Conservation (phyloP, 2,113 vertebrate species). For the Chloebia gouldiae region DNA sequence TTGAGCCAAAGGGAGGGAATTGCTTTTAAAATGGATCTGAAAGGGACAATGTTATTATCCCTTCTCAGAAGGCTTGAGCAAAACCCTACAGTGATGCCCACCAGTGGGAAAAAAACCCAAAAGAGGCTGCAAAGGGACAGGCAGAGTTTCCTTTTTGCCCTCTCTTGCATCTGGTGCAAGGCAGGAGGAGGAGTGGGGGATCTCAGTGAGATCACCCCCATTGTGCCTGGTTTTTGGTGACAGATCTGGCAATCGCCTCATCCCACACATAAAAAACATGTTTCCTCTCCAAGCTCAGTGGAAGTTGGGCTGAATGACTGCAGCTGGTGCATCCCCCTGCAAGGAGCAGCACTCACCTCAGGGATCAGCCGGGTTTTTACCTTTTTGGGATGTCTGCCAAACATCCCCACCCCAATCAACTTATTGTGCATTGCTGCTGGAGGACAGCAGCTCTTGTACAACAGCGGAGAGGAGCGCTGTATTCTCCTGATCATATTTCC, state of each 20-base stretch:
- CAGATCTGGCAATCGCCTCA: neutral
- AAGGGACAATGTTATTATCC: neutral
- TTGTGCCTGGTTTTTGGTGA: neutral
- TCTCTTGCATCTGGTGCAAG: neutral
- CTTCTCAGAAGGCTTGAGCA: neutral
- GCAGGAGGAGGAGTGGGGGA: neutral
- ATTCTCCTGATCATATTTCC: neutral
- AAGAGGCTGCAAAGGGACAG: neutral
- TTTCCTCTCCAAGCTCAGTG: neutral
- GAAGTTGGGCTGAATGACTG: fast-evolving
- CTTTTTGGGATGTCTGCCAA: fast-evolving
- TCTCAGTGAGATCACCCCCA: fast-evolving
- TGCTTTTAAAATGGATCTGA: neutral
- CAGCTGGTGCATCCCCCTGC: neutral
- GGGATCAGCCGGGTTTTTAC: neutral
- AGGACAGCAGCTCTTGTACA: neutral
- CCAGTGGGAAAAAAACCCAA: neutral
- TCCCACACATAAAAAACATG: fast-evolving
- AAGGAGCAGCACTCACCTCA: neutral
- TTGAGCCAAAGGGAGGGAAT: neutral
- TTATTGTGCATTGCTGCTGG: neutral
- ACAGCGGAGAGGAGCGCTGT: neutral
- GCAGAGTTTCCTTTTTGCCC: neutral
- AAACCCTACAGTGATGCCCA: neutral
- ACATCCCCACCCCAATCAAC: neutral